Base-by-base conservation (phyloP, 53 echinoderm and acorn worm genomes). In the Mesocentrotus franciscanus region DNA sequence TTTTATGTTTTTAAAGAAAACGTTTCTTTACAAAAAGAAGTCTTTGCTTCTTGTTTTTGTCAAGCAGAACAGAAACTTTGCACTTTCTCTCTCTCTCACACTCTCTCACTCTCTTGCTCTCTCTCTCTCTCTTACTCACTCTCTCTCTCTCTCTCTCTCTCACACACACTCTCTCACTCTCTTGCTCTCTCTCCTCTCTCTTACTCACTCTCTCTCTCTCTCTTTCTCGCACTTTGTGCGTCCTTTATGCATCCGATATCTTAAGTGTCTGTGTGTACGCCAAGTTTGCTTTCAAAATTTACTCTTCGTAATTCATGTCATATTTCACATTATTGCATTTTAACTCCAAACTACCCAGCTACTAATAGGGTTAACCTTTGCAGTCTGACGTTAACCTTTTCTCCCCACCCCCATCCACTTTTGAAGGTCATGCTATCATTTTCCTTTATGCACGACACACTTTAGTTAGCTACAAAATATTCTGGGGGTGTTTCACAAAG, bases 341-440 rank as follows among this genome's bases (percentile, higher is more conserved):
- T 12, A 74, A 29, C 30, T 42, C 42, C 7, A 39, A 36, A 13
- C 18, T 42, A 17, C 81, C 18, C 18, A 22, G 81, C 42, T 39
- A 17, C 30, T 74, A 30, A 74, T 16, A 18, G 16, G 8, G 42
- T 81, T 81, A 81, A 39, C 81, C 81, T 39, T 81, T 39, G 6
- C 39, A 81, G 81, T 42, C 33, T 81, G 81, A 81, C 42, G 22
- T 39, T 81, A 20, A 39, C 81, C 39, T 81, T 81, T 81, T 81
- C 42, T 42, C 42, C 42, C 20, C 42, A 7, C 36, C 12, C 81
- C 42, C 6, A 18, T 42, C 17, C 20, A 29, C 30, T 76, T 3
- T 24, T 76, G 33, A 76, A 76, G 33, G 76, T 76, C 30, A 76
- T 30, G 30, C 33, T 30, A 76, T 76, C 76, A 76, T 14, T 33